A percentile compares a stretch with the other conserved stretches of the same genome.
phyloP scores from a whole-genome alignment of 2,888 invertebrate species.

The Leucophenga maculata region DNA sequence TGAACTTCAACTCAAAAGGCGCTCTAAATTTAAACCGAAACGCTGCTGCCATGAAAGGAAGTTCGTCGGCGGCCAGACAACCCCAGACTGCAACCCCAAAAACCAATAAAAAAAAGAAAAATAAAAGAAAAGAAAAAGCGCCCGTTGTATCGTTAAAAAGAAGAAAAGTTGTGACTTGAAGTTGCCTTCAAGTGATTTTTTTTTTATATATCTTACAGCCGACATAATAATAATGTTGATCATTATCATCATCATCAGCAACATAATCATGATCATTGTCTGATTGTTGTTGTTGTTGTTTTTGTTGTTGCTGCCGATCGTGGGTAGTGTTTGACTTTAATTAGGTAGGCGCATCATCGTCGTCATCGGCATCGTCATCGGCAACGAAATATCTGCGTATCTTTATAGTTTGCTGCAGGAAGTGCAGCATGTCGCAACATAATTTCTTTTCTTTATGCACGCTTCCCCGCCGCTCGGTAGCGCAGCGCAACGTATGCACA shows the following conservation, averaged over 20 bases:
- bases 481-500: constrained; percentile 12
- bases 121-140: too few relatives aligned
- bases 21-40: too few relatives aligned
- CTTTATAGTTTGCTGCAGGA: constrained; percentile 5
- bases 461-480: background rate
- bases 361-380: background rate
- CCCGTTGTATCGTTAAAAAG: background rate
- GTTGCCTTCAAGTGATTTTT: background rate
- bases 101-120: background rate
- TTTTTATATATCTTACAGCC: background rate
- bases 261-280: background rate
- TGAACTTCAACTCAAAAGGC: too few relatives aligned
- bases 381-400: background rate
- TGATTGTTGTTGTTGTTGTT: background rate
- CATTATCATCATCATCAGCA: background rate
- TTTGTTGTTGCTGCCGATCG: background rate
- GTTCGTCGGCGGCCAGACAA: too few relatives aligned
- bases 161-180: background rate
- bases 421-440: constrained; percentile 22
- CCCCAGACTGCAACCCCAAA: background rate
- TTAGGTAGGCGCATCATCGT: constrained; percentile 28
- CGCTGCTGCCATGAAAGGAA: too few relatives aligned
- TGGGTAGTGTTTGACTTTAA: constrained; percentile 26
- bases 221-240: background rate
- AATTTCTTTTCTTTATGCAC: constrained; percentile 5